Evolutionary conservation across 2,888 invertebrate species (phyloP).

Genomic region (Apoderus coryli): DNA sequence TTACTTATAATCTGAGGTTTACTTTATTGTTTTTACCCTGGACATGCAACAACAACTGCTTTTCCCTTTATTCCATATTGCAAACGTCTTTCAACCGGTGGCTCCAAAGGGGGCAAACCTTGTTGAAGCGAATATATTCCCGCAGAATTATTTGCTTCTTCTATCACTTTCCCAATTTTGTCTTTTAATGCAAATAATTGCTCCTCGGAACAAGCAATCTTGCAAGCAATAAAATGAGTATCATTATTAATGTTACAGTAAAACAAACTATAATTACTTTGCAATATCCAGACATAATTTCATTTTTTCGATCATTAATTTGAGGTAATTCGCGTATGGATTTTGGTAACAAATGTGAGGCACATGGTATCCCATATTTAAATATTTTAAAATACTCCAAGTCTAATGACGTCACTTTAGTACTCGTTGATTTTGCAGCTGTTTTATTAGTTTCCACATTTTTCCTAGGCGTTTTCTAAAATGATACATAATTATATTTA

Average conservation of each 20-base stretch:
- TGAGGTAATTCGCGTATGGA: constrained; percentile 28
- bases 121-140: constrained; percentile 42
- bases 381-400: constrained; percentile 32
- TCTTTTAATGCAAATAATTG: constrained; percentile 39
- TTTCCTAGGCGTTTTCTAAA: too few relatives aligned
- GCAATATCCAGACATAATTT: constrained; percentile 41
- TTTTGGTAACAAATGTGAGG: constrained; percentile 37
- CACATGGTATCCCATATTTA: constrained; percentile 42
- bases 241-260: too few relatives aligned
- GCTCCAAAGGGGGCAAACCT: constrained; percentile 33
- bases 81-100: constrained; percentile 31
- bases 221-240: too few relatives aligned
- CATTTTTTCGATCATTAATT: constrained; percentile 35
- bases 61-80: constrained; percentile 31
- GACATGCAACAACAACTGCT: constrained; percentile 33
- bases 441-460: too few relatives aligned
- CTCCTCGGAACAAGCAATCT: constrained; percentile 34
- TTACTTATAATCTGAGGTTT: too few relatives aligned
- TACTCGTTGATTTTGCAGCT: too few relatives aligned
- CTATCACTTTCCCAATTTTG: constrained; percentile 37
- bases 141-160: constrained; percentile 44
- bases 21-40: constrained; percentile 33
- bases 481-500: constrained; percentile 1
- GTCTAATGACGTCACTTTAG: too few relatives aligned
- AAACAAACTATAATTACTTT: constrained; percentile 31